phyloP scores from a whole-genome alignment of 2,113 vertebrate species.

The Mirounga angustirostris region DNA sequence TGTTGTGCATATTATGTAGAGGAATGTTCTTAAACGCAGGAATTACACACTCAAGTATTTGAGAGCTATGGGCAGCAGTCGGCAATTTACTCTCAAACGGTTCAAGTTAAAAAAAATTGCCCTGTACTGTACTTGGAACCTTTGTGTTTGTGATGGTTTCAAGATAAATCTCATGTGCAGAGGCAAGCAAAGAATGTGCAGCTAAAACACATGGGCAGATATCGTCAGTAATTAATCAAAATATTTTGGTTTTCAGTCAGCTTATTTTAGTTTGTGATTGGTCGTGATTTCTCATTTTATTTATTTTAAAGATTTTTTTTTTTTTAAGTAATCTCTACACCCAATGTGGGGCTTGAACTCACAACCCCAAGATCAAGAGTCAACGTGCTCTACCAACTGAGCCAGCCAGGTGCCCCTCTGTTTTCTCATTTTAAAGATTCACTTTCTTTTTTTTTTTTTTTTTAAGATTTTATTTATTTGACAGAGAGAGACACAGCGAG shows the following conservation, averaged over 20 bases:
- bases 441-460: neutral
- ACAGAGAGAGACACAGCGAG: no score
- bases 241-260: conserved; percentile 12
- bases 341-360: neutral
- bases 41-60: neutral
- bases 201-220: neutral
- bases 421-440: neutral
- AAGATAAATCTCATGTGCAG: neutral
- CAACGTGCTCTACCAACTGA: neutral
- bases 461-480: no score
- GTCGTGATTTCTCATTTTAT: neutral
- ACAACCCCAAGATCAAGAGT: neutral
- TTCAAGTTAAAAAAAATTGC: neutral
- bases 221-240: neutral
- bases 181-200: neutral
- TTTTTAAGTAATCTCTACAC: neutral
- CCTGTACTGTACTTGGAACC: neutral
- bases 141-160: conserved; percentile 29
- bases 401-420: no score
- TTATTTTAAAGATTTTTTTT: neutral
- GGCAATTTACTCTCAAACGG: neutral
- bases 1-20: neutral
- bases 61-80: neutral
- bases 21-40: neutral
- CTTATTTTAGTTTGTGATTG: conserved; percentile 45